Conservation (phyloP, 2,888 invertebrate genomes). For the Phlogophora meticulosa region DNA sequence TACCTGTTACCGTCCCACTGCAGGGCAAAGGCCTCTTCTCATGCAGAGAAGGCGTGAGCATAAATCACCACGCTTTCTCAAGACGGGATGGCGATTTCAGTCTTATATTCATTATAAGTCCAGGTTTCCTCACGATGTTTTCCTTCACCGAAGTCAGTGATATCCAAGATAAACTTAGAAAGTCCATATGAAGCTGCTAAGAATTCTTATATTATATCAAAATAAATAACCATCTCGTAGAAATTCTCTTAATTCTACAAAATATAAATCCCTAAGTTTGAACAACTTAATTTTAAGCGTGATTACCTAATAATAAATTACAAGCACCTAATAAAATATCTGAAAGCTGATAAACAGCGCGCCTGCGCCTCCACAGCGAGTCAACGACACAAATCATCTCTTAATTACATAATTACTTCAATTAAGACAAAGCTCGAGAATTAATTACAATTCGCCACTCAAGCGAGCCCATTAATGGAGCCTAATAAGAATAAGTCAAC, state of each 20-base stretch:
- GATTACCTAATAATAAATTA: constrained; percentile 31
- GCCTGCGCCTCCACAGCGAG: constrained; percentile 41
- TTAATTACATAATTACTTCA: constrained; percentile 76
- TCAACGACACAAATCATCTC: constrained; percentile 67
- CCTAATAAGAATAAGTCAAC: constrained; percentile 75
- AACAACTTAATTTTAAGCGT: constrained; percentile 10
- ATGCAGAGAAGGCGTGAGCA: no score
- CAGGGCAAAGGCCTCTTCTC: no score
- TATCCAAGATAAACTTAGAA: no score
- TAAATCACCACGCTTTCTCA: no score
- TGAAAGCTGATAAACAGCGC: constrained; percentile 14
- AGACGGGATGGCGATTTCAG: no score
- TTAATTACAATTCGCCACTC: constrained; percentile 70
- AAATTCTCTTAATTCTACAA: not conserved
- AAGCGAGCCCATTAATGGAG: constrained; percentile 61
- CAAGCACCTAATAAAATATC: constrained; percentile 39
- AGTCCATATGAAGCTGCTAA: no score
- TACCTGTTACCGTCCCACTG: no score
- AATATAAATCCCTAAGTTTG: not conserved
- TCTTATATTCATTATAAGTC: no score
- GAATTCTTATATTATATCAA: no score
- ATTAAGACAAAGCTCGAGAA: constrained; percentile 68
- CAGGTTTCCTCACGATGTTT: no score
- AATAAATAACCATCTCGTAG: not conserved
- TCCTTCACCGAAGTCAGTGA: no score